phyloP scores from a whole-genome alignment of 2,113 vertebrate species.

The Panthera tigris region DNA sequence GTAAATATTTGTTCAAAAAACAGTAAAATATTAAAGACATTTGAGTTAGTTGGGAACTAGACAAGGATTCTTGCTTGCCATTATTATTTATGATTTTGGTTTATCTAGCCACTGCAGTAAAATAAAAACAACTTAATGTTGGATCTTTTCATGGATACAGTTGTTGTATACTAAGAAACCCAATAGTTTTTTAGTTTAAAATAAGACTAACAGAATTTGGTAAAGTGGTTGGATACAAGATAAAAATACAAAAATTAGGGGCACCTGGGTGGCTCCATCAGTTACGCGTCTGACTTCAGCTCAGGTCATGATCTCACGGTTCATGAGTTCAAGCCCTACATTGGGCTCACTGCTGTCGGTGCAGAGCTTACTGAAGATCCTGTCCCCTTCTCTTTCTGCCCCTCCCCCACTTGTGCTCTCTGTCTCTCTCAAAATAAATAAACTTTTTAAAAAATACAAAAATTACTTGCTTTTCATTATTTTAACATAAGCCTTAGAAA shows the following conservation, averaged over 20 bases:
- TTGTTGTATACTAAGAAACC: neutral
- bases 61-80: neutral
- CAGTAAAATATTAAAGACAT: neutral
- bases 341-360: too few relatives aligned
- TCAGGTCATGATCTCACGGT: too few relatives aligned
- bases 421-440: too few relatives aligned
- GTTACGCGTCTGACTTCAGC: too few relatives aligned
- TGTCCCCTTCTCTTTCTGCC: too few relatives aligned
- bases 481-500: conserved; percentile 31
- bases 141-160: neutral
- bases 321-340: too few relatives aligned
- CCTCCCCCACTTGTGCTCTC: too few relatives aligned
- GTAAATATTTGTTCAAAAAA: conserved; percentile 38
- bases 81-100: conserved; percentile 24
- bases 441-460: neutral
- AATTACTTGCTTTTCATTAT: conserved; percentile 10
- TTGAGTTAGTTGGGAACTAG: neutral
- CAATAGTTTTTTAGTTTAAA: neutral
- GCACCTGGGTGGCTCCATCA: too few relatives aligned
- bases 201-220: conserved; percentile 9
- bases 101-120: conserved; percentile 24
- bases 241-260: conserved; percentile 25
- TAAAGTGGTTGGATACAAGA: neutral
- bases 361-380: too few relatives aligned
- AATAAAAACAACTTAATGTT: neutral